These are phyloP conservation scores for Phyllopteryx taeniolatus DNA, from an alignment of 2,113 vertebrate genomes.

Conservation along the genomic window DNA sequence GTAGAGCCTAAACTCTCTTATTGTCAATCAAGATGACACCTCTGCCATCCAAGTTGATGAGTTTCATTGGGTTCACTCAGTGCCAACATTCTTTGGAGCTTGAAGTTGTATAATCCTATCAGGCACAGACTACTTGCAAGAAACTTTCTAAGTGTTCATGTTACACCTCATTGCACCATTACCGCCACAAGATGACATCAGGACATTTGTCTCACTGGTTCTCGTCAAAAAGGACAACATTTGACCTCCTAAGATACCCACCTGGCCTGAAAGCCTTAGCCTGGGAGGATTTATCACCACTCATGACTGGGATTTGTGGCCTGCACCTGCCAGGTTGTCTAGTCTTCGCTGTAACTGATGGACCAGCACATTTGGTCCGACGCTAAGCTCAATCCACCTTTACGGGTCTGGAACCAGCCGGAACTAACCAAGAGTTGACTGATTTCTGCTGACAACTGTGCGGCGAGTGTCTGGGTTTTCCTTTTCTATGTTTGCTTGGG, in stretches of 20 bases:
- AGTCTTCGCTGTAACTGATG: conserved; percentile 21
- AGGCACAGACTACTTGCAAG: neutral
- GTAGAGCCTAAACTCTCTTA: neutral
- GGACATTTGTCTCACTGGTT: neutral
- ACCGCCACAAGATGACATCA: neutral
- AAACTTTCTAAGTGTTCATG: neutral
- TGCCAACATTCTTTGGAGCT: conserved; percentile 25
- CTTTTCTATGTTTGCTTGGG: neutral
- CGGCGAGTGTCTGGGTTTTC: neutral
- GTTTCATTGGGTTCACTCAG: neutral
- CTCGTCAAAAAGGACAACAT: neutral
- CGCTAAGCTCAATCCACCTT: conserved; percentile 29
- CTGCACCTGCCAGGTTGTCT: conserved; percentile 5
- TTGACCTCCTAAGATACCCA: conserved; percentile 1
- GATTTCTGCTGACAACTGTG: conserved; percentile 9
- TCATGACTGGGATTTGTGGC: conserved; percentile 47
- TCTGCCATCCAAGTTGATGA: neutral
- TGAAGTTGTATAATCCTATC: conserved; percentile 22
- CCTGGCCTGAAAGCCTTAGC: conserved; percentile 1
- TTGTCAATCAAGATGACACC: neutral
- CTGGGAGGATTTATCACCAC: conserved; percentile 35
- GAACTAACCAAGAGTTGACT: neutral
- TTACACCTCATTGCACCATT: neutral
- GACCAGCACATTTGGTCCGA: conserved; percentile 13
- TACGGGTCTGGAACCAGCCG: conserved; percentile 23